phyloP scores from a whole-genome alignment of 2,797 vertebrate species.

The Nyctibius grandis region DNA sequence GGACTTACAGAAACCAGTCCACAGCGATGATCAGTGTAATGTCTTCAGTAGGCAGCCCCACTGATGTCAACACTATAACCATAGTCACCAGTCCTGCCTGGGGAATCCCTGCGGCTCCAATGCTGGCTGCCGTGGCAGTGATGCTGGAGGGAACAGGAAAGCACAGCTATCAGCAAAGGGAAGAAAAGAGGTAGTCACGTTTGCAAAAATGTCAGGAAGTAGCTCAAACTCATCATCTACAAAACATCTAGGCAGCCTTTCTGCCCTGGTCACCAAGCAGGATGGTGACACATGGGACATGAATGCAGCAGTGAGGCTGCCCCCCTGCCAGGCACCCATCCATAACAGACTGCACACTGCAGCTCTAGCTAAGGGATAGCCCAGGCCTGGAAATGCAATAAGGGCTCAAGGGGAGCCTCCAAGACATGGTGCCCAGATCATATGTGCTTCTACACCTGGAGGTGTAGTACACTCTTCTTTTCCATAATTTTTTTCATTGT shows the following conservation, averaged over 20 bases:
- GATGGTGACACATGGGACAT: not conserved
- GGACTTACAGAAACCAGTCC: constrained; percentile 98
- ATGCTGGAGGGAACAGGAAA: constrained; percentile 77
- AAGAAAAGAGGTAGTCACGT: not conserved
- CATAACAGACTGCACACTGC: not conserved
- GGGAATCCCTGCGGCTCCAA: constrained; percentile 96
- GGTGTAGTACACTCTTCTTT: not conserved
- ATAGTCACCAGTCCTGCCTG: constrained; percentile 98
- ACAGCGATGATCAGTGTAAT: constrained; percentile 96
- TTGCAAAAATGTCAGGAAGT: not conserved
- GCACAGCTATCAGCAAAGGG: not conserved
- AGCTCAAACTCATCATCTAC: not conserved
- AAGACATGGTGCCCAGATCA: not conserved
- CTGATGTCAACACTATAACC: constrained; percentile 97
- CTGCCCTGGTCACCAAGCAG: not conserved
- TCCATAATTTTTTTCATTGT: not conserved
- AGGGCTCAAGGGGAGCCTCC: not conserved
- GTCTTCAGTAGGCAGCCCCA: constrained; percentile 96
- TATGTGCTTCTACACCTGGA: not conserved
- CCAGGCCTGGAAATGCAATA: not conserved
- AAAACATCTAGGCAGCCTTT: not conserved
- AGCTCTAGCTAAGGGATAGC: not conserved
- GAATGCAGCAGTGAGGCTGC: not conserved
- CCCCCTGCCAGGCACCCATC: not conserved
- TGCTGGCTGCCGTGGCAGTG: constrained; percentile 96